Base-by-base conservation (phyloP, 2,797 vertebrate species). In the Okamejei kenojei region DNA sequence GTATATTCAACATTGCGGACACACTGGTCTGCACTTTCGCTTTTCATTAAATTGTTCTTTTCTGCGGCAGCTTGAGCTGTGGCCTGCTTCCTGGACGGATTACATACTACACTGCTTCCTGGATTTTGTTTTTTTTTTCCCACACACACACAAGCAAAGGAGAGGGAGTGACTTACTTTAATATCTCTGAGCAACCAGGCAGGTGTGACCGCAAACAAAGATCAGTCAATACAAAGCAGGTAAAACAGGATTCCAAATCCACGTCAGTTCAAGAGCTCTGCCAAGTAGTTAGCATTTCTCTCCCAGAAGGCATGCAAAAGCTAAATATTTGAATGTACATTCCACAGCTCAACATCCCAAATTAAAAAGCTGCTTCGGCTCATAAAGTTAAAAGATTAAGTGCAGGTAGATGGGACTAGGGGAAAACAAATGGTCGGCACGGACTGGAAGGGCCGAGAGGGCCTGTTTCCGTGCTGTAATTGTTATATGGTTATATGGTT, bases 81-180 rank as follows among this genome's bases (percentile, higher is more conserved):
- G 21, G 15, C 29, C 19, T 93, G 95, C 96, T 97, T 96, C 96
- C 96, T 96, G 94, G 93, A 94, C 38, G 90, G 94, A 86, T 86
- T 86, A 86, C n/a, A 63, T 45, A 86, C 4, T 7, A 10, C 2
- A 90, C 38, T 93, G 93, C 79, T 93, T 95, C 93, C 94, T 95
- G 94, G 94, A 95, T 94, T 94, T 82, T 93, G 95, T 93, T 94
- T 68, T 35, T 93, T n/a, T 86, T 26, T 45, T 5, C 45, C 45
- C 38, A 38, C 38, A 45, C 45, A 45, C 2, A 45, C 45, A 61
- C 35, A 92, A 88, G 93, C 63, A 35, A 95, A 95, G 95, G 94
- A 95, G 95, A 94, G 96, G 98, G 98, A 96, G 98, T 97, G 98
- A 97, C 96, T 95, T 93, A 94, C 94, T 94, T 95, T 95, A 95